A percentile compares a stretch with the other conserved stretches of the same genome.
Conservation (phyloP, 1,140 invertebrate species). For the Hypsibius dujardini region DNA sequence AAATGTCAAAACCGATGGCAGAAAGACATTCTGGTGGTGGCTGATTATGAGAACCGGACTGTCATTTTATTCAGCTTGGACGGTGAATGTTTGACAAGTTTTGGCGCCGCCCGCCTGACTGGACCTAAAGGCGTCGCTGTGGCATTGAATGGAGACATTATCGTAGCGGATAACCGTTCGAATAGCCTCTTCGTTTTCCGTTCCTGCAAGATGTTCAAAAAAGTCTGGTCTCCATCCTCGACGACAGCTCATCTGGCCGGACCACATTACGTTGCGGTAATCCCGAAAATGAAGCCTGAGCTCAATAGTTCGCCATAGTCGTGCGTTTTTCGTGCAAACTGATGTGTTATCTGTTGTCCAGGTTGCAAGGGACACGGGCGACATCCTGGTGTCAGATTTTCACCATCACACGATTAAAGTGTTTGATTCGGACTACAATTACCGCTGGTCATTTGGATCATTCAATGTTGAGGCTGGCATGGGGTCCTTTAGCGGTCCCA, state of each 20-base stretch:
- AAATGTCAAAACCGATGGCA: constrained; percentile 24
- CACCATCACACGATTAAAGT: constrained; percentile 42
- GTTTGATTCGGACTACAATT: constrained; percentile 28
- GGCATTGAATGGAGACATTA: constrained; percentile 37
- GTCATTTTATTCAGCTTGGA: constrained; percentile 39
- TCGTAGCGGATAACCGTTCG: constrained; percentile 44
- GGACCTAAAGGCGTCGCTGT: constrained; percentile 40
- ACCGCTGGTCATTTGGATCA: neutral
- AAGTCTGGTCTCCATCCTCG: constrained; percentile 32
- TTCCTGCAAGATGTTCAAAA: constrained; percentile 35
- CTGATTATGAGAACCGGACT: constrained; percentile 45
- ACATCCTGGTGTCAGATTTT: constrained; percentile 42
- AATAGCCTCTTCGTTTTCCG: constrained; percentile 40
- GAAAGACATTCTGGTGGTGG: constrained; percentile 39
- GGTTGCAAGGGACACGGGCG: constrained; percentile 25
- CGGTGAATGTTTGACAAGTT: constrained; percentile 40
- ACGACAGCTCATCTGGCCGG: constrained; percentile 40
- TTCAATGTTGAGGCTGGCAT: neutral
- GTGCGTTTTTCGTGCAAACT: too few species aligned
- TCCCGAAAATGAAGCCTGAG: constrained; percentile 28
- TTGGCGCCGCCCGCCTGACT: constrained; percentile 36
- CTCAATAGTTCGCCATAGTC: too few species aligned
- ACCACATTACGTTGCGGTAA: constrained; percentile 42
- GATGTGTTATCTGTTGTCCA: neutral
- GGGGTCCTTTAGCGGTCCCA: constrained; percentile 8